These are phyloP conservation scores for Phortica magna DNA, from an alignment of 2,888 invertebrate genomes.

Conservation along the genomic window DNA sequence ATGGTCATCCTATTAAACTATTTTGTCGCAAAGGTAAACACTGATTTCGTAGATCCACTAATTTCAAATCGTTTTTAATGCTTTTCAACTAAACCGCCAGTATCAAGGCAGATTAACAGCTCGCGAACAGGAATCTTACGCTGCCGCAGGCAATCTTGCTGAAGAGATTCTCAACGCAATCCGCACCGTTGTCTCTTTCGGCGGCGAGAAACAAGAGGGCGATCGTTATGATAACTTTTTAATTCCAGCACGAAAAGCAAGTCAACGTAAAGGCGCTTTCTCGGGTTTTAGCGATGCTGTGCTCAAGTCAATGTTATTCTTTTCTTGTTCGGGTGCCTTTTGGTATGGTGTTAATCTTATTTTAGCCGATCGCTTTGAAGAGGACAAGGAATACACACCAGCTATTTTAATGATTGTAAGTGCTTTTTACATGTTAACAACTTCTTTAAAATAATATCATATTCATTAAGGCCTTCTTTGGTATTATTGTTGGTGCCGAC, in stretches of 20 bases:
- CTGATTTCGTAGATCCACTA: background rate
- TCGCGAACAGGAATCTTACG: constrained; percentile 85
- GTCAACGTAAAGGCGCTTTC: constrained; percentile 83
- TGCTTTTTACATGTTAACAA: constrained; percentile 39
- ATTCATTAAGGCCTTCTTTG: constrained; percentile 81
- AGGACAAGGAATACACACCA: constrained; percentile 83
- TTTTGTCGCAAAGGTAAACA: constrained; percentile 85
- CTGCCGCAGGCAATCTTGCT: constrained; percentile 86
- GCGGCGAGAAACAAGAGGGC: constrained; percentile 87
- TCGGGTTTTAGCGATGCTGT: constrained; percentile 85
- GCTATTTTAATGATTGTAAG: constrained; percentile 86
- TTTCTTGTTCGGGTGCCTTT: constrained; percentile 87
- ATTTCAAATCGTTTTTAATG: background rate
- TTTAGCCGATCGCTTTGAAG: constrained; percentile 81
- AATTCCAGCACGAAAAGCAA: constrained; percentile 82
- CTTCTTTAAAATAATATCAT: background rate
- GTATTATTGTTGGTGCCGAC: constrained; percentile 88
- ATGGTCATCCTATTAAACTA: constrained; percentile 86
- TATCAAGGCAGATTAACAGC: constrained; percentile 84
- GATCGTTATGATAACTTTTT: constrained; percentile 81
- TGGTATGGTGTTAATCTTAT: constrained; percentile 90
- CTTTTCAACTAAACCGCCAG: constrained; percentile 69
- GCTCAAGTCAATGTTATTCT: constrained; percentile 86
- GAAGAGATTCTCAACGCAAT: constrained; percentile 87
- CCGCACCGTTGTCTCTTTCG: constrained; percentile 88